A percentile compares a stretch with the other conserved stretches of the same genome.
phyloP scores from a whole-genome alignment of 2,113 vertebrate species.

The Barbus barbus region DNA sequence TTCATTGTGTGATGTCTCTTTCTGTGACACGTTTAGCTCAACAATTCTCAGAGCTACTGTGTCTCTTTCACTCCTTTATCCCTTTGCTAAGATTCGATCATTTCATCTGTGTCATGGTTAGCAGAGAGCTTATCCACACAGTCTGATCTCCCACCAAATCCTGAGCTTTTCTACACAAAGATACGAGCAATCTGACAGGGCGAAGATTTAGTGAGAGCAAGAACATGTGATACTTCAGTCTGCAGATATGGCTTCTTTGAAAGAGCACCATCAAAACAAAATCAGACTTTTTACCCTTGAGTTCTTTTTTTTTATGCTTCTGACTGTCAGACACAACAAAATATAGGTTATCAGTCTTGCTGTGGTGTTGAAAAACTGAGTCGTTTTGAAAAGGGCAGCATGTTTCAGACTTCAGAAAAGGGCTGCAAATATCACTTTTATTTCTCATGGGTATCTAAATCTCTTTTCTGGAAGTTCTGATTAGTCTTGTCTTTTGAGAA shows the following conservation, averaged over 20 bases:
- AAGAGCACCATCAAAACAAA: conserved; percentile 34
- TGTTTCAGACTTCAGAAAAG: conserved; percentile 8
- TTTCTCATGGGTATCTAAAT: not conserved
- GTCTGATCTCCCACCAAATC: conserved; percentile 38
- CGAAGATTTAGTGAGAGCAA: conserved; percentile 25
- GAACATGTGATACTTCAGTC: conserved; percentile 25
- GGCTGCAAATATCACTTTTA: not conserved
- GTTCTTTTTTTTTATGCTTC: conserved; percentile 11
- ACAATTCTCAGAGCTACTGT: conserved; percentile 8
- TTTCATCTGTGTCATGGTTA: conserved; percentile 34
- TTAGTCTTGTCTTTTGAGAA: not conserved
- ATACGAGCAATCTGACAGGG: conserved; percentile 42
- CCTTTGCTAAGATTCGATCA: conserved; percentile 35
- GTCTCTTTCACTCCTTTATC: conserved; percentile 33
- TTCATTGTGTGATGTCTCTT: conserved; percentile 2
- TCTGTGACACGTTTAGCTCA: conserved; percentile 20
- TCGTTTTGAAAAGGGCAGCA: conserved; percentile 5
- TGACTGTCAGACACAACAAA: not conserved
- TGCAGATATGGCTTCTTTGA: conserved; percentile 32
- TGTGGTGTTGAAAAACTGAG: not conserved
- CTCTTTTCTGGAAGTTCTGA: not conserved
- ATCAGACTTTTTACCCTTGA: not conserved
- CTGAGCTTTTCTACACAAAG: conserved; percentile 38
- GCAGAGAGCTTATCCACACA: conserved; percentile 44
- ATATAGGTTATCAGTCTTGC: not conserved